Conservation (phyloP, 1,140 invertebrate genomes). For the Penaeus vannamei region DNA sequence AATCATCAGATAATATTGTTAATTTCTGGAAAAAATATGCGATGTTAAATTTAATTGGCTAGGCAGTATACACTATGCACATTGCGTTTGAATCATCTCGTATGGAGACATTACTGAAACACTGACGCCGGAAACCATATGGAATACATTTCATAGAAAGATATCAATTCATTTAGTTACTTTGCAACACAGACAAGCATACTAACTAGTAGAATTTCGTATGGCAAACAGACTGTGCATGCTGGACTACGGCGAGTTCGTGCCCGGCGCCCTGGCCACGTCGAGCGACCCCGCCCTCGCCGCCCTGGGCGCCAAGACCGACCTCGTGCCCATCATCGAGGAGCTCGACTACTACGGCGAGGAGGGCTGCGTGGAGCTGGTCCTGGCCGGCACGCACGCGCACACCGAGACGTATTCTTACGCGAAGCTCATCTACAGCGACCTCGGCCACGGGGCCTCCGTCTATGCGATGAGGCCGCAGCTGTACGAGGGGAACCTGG, state of each 20-base stretch:
- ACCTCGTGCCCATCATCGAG: neutral
- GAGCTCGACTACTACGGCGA: neutral
- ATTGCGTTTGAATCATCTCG: too few species aligned
- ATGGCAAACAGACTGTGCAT: slow-evolving; percentile 34
- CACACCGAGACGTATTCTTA: slow-evolving; percentile 2
- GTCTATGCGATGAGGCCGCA: neutral
- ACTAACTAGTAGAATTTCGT: too few species aligned
- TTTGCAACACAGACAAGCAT: too few species aligned
- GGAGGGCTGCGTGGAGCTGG: neutral
- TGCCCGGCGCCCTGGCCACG: slow-evolving; percentile 36
- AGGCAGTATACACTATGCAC: too few species aligned
- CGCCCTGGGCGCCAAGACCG: neutral
- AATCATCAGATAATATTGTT: too few species aligned
- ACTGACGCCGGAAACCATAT: too few species aligned
- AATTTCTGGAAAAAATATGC: too few species aligned
- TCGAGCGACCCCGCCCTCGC: neutral
- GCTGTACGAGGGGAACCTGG: neutral
- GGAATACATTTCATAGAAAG: too few species aligned
- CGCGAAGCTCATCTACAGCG: neutral
- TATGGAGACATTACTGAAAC: too few species aligned
- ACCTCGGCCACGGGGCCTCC: neutral
- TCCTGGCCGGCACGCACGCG: slow-evolving; percentile 1
- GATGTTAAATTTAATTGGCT: too few species aligned
- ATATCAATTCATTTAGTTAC: too few species aligned
- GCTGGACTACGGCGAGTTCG: slow-evolving; percentile 53